Conservation (phyloP, 2,888 invertebrate species). For the Tachina grossa region DNA sequence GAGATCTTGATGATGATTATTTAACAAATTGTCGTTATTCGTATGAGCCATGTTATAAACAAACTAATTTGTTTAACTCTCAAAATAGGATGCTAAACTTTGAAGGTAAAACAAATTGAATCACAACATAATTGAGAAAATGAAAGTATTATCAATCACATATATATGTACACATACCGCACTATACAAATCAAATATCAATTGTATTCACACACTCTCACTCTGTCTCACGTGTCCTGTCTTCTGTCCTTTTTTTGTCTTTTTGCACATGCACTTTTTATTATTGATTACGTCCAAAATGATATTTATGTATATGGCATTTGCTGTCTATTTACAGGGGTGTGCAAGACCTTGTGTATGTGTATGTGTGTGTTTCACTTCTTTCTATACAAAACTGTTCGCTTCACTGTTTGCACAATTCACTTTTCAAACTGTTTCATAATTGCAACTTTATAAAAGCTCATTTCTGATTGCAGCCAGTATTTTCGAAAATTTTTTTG, state of each 20-base stretch:
- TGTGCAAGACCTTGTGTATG: background rate
- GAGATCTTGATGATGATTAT: constrained; percentile 58
- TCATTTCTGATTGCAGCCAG: background rate
- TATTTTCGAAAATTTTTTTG: background rate
- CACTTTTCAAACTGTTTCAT: background rate
- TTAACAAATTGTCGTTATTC: constrained; percentile 70
- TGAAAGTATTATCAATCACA: background rate
- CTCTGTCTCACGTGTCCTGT: too few species aligned
- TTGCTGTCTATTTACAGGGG: background rate
- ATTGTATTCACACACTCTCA: background rate
- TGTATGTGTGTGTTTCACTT: constrained; percentile 15
- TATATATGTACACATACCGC: constrained; percentile 30
- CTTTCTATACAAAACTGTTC: background rate
- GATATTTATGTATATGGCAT: too few species aligned
- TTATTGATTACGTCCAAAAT: background rate
- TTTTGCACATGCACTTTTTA: constrained; percentile 1
- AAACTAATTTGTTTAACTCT: constrained; percentile 80
- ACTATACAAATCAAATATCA: background rate
- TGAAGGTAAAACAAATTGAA: constrained; percentile 77
- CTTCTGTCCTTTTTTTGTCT: background rate
- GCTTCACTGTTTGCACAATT: background rate
- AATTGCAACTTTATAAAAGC: background rate
- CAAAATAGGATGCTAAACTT: constrained; percentile 79
- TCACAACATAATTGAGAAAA: constrained; percentile 50
- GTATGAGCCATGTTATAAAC: constrained; percentile 80